Evolutionary conservation across 2,888 invertebrate genomes (phyloP), one percentile per base, ranked within the genome.

Genomic region (Scaptodrosophila latifasciaeformis): DNA sequence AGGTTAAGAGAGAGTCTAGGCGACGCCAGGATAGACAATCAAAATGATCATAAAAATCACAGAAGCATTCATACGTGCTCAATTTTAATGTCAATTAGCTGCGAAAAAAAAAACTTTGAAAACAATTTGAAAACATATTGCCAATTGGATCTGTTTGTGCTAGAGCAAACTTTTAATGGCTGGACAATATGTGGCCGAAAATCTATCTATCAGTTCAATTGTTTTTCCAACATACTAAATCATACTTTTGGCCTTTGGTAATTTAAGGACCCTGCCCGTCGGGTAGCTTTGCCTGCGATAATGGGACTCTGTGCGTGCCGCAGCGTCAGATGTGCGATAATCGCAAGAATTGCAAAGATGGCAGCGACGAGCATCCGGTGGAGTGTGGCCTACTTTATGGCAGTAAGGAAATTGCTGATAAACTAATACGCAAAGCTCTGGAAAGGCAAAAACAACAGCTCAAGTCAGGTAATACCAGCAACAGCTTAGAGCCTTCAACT

Each of bases 311-410:
- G 52, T 90, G 90, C 72, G 86, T 90, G 51, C 87, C 88, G 6
- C 89, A 89, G 79, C 86, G 87, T 57, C 85, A 86, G 59, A 87
- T 89, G 82, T 90, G 90, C 78, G 87, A 90, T 72, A 82, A 85
- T 7, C 71, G 83, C 35, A 12, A 5, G 4, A 88, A 90, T 67
- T 90, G 90, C 65, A 54, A 48, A 66, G 75, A 86, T 86, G 77
- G 79, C 64, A 76, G 85, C 82, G 87, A 86, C 86, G 89, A 89
- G 70, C 85, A 88, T 86, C 84, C 80, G 13, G 76, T 83, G 35
- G 83, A 85, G 65, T 87, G 87, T 66, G 87, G 87, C 58, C 77
- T 85, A 69, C 81, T 85, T 55, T 84, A 84, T 65, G 86, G 86
- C 54, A 85, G 85, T 70, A 85, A 81, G 64, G 80, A 81, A 70